A percentile compares a stretch with the other conserved stretches of the same genome.
phyloP scores from a whole-genome alignment of 2,113 vertebrate genomes.

The Gambusia affinis region DNA sequence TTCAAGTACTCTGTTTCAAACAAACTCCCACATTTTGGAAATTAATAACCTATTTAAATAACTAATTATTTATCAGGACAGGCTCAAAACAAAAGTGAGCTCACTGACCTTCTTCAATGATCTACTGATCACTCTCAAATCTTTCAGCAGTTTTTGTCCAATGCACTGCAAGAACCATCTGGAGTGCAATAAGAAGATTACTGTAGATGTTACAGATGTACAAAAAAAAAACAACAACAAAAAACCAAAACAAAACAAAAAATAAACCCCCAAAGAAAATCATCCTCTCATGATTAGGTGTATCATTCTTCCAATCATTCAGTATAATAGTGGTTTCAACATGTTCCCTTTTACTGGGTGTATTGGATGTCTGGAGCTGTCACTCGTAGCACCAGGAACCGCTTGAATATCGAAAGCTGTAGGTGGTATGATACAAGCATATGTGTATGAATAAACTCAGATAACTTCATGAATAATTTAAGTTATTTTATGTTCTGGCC shows the following conservation, averaged over 20 bases:
- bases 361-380: slow-evolving; percentile 19
- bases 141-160: slow-evolving; percentile 7
- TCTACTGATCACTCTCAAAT: slow-evolving; percentile 32
- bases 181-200: slow-evolving; percentile 21
- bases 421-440: slow-evolving; percentile 6
- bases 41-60: slow-evolving; percentile 16
- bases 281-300: not conserved
- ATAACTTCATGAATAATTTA: not conserved
- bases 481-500: not conserved
- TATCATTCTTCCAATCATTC: not conserved
- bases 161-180: slow-evolving; percentile 14
- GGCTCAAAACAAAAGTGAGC: too few relatives aligned
- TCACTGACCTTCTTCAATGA: not conserved
- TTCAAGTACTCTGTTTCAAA: slow-evolving; percentile 17
- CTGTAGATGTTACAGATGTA: not conserved
- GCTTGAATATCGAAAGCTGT: slow-evolving; percentile 10
- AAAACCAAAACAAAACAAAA: too few relatives aligned
- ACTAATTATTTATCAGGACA: not conserved
- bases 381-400: slow-evolving; percentile 14
- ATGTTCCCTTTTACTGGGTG: slow-evolving; percentile 25
- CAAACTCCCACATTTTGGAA: slow-evolving; percentile 4
- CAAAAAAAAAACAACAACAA: not conserved
- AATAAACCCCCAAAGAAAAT: too few relatives aligned
- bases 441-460: slow-evolving; percentile 4
- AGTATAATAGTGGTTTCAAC: not conserved